Conservation (phyloP, 2,888 invertebrate species). For the Panopea generosa region DNA sequence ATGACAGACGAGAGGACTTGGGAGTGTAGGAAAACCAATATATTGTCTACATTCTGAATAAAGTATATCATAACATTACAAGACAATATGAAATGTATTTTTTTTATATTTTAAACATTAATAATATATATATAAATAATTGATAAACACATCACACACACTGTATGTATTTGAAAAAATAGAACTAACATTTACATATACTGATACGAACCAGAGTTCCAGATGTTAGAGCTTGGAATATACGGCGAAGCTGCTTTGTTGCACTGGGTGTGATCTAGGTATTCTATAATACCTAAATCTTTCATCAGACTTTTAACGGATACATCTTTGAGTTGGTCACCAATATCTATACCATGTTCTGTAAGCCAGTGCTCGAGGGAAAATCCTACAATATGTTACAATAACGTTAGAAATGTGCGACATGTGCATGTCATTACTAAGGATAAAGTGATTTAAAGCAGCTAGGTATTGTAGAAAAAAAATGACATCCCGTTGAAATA, state of each 20-base stretch:
- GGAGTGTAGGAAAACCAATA: conserved; percentile 10
- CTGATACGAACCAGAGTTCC: conserved; percentile 55
- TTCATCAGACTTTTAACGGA: conserved; percentile 28
- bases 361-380: conserved; percentile 47
- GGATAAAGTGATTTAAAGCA: too few species aligned
- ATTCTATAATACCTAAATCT: conserved; percentile 40
- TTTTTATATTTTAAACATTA: too few species aligned
- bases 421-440: too few species aligned
- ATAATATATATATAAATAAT: too few species aligned
- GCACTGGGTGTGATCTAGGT: conserved; percentile 23
- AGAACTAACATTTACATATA: too few species aligned
- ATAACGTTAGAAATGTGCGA: too few species aligned
- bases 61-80: too few species aligned
- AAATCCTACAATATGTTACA: conserved; percentile 38
- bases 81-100: too few species aligned
- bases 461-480: too few species aligned
- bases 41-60: conserved; percentile 20
- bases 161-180: too few species aligned
- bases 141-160: too few species aligned
- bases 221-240: conserved; percentile 35
- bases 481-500: too few species aligned
- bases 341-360: conserved; percentile 12
- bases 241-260: neutral
- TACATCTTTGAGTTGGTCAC: conserved; percentile 2
- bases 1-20: conserved; percentile 13